These are phyloP conservation scores for Stenoptilia bipunctidactyla DNA, from an alignment of 2,888 invertebrate species.

Conservation along the genomic window DNA sequence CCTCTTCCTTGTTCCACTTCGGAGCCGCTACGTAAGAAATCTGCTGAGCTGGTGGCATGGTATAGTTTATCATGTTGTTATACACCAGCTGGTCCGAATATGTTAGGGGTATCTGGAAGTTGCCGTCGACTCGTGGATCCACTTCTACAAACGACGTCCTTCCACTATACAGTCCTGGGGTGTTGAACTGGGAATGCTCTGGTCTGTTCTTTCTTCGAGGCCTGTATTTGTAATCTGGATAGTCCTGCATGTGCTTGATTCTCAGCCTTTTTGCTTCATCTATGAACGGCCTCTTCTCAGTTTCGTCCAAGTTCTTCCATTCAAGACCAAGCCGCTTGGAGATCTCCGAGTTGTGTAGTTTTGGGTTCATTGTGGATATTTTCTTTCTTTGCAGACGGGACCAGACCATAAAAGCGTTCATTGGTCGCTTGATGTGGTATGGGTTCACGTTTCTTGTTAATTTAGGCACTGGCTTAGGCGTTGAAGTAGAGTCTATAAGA, in stretches of 20 bases:
- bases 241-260: conserved; percentile 79
- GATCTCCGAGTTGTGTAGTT: conserved; percentile 83
- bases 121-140: conserved; percentile 42
- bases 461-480: conserved; percentile 34
- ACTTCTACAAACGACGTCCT: conserved; percentile 47
- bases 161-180: conserved; percentile 35
- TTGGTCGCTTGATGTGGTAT: conserved; percentile 92
- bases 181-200: conserved; percentile 38
- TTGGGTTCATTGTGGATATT: conserved; percentile 87
- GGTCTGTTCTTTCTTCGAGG: conserved; percentile 74
- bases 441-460: conserved; percentile 69
- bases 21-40: conserved; percentile 37
- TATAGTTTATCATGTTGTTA: conserved; percentile 58
- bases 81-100: conserved; percentile 49
- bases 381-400: conserved; percentile 88
- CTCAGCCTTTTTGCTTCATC: conserved; percentile 87
- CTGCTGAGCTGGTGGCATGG: conserved; percentile 44
- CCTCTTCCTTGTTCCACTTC: conserved; percentile 47
- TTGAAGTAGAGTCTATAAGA: conserved; percentile 28
- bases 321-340: conserved; percentile 86
- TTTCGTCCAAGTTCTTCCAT: conserved; percentile 85
- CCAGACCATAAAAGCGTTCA: conserved; percentile 99
- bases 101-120: conserved; percentile 40
- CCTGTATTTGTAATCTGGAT: conserved; percentile 80
- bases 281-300: conserved; percentile 87